Base-by-base conservation (phyloP, 2,113 vertebrate species). In the Datnioides undecimradiatus region DNA sequence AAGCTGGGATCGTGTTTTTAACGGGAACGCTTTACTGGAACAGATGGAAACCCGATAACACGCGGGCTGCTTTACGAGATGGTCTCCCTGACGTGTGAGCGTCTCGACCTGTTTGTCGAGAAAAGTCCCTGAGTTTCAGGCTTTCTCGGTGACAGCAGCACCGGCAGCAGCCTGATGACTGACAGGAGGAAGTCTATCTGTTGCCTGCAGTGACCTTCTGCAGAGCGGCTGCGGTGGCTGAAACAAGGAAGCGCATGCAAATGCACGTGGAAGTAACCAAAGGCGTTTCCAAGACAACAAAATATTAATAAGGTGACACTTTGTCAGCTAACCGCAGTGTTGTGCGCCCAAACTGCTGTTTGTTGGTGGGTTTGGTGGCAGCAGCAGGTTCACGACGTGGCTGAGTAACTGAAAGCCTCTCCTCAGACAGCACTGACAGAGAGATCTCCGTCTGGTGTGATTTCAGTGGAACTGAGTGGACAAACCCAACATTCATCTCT, bases 221-320 rank as follows among this genome's bases (percentile, higher is more conserved):
- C 63, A 45, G 23, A 68, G 52, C 60, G 45, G 8, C 57, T 29
- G 54, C 3, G n/a, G 34, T 41, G 67, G 70, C 64, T 27, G 54
- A 84, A 82, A 87, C 38, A 1, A 46, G 73, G 78, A 88, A 80
- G 70, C 63, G 19, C 69, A 49, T 51, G 38, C 57, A 76, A 54
- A 82, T 76, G 17, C 17, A 49, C 36, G 73, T 83, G 77, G 85
- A 90, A 84, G 84, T 78, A 45, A 58, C 66, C 52, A 7, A 31
- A 45, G 29, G 8, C 0, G 75, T 89, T 75, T 43, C 80, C 64
- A 74, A n/a, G 81, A 9, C 76, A 63, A 86, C 82, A 40, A n/a
- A 82, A 84, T 45, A 19, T 38, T 51, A 16, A 60, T 16, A 17
- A 48, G 10, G 16, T 12, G 40, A 19, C 46, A 25, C 36, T 1